A percentile compares a stretch with the other conserved stretches of the same genome.
Evolutionary conservation across 2,113 vertebrate species (phyloP).

Genomic region (Amblyopsis rosae): DNA sequence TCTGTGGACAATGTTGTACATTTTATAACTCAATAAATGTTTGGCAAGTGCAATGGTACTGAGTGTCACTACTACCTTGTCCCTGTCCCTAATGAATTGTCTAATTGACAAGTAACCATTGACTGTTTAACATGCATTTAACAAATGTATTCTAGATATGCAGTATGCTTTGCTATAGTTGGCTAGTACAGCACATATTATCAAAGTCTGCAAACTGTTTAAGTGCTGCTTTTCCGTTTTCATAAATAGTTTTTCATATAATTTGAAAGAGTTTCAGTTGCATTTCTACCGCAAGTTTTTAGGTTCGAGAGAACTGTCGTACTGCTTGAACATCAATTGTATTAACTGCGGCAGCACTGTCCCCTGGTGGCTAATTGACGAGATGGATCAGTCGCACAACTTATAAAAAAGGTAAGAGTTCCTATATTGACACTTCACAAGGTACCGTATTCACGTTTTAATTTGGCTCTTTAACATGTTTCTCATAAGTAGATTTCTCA

Average conservation of each 20-base stretch:
- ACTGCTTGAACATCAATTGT: too few relatives aligned
- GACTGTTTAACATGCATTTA: neutral
- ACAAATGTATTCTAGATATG: too few relatives aligned
- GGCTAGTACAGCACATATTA: too few relatives aligned
- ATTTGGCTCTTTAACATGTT: neutral
- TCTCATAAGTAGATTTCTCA: neutral
- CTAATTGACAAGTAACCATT: neutral
- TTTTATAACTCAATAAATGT: constrained; percentile 77
- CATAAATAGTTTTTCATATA: neutral
- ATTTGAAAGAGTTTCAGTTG: neutral
- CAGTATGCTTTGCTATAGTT: too few relatives aligned
- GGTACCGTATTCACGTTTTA: too few relatives aligned
- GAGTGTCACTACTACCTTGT: neutral
- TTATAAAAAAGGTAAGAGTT: too few relatives aligned
- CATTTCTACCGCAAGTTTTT: neutral
- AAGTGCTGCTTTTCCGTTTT: too few relatives aligned
- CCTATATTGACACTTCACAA: too few relatives aligned
- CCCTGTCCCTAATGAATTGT: neutral
- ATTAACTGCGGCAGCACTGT: constrained; percentile 1
- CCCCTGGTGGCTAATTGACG: constrained; percentile 39
- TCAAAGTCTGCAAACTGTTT: too few relatives aligned
- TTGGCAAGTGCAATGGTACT: constrained; percentile 56
- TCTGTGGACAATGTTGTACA: constrained; percentile 67
- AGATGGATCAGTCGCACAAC: neutral
- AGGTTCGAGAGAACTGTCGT: too few relatives aligned